Evolutionary conservation across 2,113 vertebrate species (phyloP), one percentile per base, ranked within the genome.

Genomic region (Catharus minimus): DNA sequence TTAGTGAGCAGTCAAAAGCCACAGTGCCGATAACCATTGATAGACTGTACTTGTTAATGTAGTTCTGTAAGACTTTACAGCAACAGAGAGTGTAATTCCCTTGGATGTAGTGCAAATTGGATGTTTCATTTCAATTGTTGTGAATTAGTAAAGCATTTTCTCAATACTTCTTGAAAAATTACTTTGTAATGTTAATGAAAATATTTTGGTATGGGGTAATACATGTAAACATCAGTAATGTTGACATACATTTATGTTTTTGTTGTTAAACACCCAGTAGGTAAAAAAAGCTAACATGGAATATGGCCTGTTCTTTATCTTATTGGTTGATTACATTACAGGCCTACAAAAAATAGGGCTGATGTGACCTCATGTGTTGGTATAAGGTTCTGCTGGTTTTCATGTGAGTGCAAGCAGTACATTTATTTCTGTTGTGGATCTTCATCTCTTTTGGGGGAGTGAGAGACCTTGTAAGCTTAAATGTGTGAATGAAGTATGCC

Each of bases 1-100:
- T 90, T 88, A 91, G 86, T 88, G 86, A 95, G 61, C 81, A 90
- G 86, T 95, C 91, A 95, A 92, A 96, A 95, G 84, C 90, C 93
- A 95, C 81, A 85, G 86, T 88, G 76, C 86, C 43, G 26, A 88
- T 95, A 95, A 94, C 90, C 93, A 93, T 86, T 94, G 93, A 95
- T 93, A 90, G 89, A 64, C 88, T 94, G 65, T 95, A 91, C 61
- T 93, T 83, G 77, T 96, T 91, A 88, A 91, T 91, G 62, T 91
- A 68, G 89, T 94, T 87, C 74, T 91, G 11, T 76, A 84, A 92
- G 88, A 85, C 61, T 92, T 77, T 74, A 49, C 39, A 92, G 72
- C 58, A 86, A 83, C 60, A 86, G 62, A 82, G 87, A 64, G 20
- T 78, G 69, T 80, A 85, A 90, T 95, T 95, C 60, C 55, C 38